Conservation (phyloP, 1,140 invertebrate species). For the Zeugodacus cucurbitae region DNA sequence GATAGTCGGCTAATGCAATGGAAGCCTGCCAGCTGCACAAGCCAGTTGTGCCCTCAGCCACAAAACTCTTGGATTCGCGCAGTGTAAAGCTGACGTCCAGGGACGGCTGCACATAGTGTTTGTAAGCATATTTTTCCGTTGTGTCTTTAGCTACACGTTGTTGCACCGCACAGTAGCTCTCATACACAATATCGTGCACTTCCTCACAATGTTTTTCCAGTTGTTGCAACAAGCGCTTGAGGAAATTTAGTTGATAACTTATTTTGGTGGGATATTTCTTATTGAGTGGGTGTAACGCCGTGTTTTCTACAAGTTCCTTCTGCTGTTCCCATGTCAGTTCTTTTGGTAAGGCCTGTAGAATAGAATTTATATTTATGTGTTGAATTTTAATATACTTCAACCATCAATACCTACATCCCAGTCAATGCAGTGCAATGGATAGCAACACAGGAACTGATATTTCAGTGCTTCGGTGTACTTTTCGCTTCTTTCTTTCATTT, state of each 20-base stretch:
- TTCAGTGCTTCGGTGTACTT: not conserved
- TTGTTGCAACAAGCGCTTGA: conserved; percentile 56
- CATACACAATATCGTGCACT: conserved; percentile 59
- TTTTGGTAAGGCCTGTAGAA: conserved; percentile 20
- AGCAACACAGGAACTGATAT: conserved; percentile 42
- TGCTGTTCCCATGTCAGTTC: conserved; percentile 52
- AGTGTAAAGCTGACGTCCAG: conserved; percentile 48
- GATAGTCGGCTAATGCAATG: conserved; percentile 55
- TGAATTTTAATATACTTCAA: not conserved
- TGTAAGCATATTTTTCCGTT: conserved; percentile 51
- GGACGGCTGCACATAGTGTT: conserved; percentile 55
- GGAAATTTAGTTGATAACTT: conserved; percentile 57
- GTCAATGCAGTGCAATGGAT: conserved; percentile 31
- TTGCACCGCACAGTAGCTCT: conserved; percentile 49
- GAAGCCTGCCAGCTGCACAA: conserved; percentile 64
- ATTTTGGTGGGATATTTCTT: conserved; percentile 51
- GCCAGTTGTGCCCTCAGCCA: conserved; percentile 60
- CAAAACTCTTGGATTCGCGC: conserved; percentile 59
- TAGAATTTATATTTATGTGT: not conserved
- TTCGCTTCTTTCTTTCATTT: not conserved
- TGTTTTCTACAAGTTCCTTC: conserved; percentile 52
- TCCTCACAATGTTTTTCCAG: conserved; percentile 53
- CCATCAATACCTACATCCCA: conserved; percentile 27
- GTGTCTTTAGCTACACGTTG: conserved; percentile 15
- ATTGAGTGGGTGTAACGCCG: conserved; percentile 53